Conservation (phyloP, 2,888 invertebrate genomes). For the Ptychoptera albimana region DNA sequence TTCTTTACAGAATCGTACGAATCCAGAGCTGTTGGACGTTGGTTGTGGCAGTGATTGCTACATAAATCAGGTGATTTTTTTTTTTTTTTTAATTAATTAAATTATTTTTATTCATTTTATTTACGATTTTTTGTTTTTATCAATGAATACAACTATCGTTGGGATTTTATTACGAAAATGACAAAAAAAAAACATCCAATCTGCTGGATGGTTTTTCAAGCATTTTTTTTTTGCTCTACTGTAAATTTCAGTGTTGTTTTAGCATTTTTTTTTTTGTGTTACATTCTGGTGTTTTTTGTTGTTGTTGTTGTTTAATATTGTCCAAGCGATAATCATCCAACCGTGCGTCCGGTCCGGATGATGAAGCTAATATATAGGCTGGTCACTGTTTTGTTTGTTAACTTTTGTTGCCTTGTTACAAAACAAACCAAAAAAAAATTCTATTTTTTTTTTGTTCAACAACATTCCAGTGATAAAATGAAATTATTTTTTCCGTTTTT, state of each 20-base stretch:
- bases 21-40: conserved; percentile 22
- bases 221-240: not conserved
- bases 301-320: no score
- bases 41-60: conserved; percentile 55
- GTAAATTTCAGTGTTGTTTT: not conserved
- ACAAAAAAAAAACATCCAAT: not conserved
- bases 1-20: conserved; percentile 49
- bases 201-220: not conserved
- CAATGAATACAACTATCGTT: not conserved
- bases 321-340: conserved; percentile 3
- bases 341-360: conserved; percentile 11
- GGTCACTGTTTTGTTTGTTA: no score
- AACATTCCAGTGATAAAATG: no score
- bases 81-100: conserved; percentile 7
- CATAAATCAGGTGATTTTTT: conserved; percentile 47
- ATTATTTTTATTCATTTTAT: conserved; percentile 4
- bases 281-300: not conserved
- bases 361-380: not conserved
- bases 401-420: no score
- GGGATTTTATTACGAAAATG: not conserved
- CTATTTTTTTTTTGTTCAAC: no score
- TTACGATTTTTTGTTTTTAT: not conserved
- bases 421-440: no score
- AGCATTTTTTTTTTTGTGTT: not conserved
- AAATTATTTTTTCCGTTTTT: no score